Evolutionary conservation across 2,888 invertebrate species (phyloP).

Genomic region (Hemaris fuciformis): DNA sequence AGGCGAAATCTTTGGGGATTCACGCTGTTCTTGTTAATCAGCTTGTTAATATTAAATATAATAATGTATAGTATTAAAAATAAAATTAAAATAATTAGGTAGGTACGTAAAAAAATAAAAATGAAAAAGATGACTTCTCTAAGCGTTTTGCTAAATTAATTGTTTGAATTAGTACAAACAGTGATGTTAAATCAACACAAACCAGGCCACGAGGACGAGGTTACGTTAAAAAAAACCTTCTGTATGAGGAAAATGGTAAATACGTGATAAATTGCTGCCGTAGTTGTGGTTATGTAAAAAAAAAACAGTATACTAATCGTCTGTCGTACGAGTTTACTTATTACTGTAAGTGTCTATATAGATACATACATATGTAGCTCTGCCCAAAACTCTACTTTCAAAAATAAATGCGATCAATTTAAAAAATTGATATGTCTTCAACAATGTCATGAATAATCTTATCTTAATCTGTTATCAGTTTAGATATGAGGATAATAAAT

Average conservation of each 20-base stretch:
- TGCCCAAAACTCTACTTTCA: not conserved
- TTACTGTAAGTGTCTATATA: not conserved
- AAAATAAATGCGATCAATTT: not conserved
- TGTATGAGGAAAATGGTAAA: constrained; percentile 2
- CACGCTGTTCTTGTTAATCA: no score
- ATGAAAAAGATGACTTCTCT: not conserved
- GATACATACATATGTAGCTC: no score
- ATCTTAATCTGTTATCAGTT: constrained; percentile 13
- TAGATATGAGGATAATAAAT: constrained; percentile 14
- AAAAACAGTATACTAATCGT: not conserved
- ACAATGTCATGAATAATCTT: not conserved
- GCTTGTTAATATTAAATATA: no score
- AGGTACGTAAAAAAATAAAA: not conserved
- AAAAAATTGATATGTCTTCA: no score
- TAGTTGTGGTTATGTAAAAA: not conserved
- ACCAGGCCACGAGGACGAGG: not conserved
- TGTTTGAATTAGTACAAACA: not conserved
- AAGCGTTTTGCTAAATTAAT: not conserved
- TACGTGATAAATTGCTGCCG: not conserved
- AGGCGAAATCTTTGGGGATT: no score
- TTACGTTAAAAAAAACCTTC: not conserved
- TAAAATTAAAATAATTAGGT: no score
- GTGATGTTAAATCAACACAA: not conserved
- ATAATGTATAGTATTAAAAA: no score
- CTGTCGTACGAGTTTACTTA: not conserved